Evolutionary conservation across 2,888 invertebrate species (phyloP).

Genomic region (Xestia xanthographa): DNA sequence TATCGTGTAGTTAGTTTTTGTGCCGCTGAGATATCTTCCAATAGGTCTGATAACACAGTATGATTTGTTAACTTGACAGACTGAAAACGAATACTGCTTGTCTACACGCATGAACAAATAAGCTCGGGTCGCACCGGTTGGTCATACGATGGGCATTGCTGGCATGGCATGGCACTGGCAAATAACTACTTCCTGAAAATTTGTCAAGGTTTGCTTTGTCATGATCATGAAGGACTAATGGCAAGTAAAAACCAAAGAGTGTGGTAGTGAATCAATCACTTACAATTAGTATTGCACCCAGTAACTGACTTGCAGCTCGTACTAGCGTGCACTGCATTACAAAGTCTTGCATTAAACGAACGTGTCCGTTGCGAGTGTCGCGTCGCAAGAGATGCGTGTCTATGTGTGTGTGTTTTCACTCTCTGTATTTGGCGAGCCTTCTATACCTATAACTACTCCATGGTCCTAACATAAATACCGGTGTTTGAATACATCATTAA

Average conservation of each 20-base stretch:
- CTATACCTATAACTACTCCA: neutral
- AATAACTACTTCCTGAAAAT: neutral
- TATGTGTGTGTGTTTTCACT: no score
- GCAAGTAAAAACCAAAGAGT: neutral
- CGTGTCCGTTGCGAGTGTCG: neutral
- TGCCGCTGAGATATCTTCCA: no score
- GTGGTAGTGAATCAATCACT: neutral
- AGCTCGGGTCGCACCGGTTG: neutral
- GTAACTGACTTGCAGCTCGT: neutral
- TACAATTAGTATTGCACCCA: neutral
- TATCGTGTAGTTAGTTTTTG: no score
- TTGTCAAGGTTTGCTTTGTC: neutral
- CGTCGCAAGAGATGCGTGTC: neutral
- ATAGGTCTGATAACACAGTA: neutral
- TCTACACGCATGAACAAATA: neutral
- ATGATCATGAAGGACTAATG: neutral
- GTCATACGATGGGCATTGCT: neutral
- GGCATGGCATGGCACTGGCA: neutral
- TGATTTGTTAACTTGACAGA: neutral
- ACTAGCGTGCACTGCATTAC: neutral
- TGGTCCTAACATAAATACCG: slow-evolving; percentile 58
- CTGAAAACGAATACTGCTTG: neutral
- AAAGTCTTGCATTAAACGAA: neutral
- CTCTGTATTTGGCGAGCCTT: neutral
- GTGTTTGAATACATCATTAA: slow-evolving; percentile 67